Evolutionary conservation across 2,888 invertebrate genomes (phyloP), one percentile per base, ranked within the genome.

Genomic region (Dascillus cervinus): DNA sequence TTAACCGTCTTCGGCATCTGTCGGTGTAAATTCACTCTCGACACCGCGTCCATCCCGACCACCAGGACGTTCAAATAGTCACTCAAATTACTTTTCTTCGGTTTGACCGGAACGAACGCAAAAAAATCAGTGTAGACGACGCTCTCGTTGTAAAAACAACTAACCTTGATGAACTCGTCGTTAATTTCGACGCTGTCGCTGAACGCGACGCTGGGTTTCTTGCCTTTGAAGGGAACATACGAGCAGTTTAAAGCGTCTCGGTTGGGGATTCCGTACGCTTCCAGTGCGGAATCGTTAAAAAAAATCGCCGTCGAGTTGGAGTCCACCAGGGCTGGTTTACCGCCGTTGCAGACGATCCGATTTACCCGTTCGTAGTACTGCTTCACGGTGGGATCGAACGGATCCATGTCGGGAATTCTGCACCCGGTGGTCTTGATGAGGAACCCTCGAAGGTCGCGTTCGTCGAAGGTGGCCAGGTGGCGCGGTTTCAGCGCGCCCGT

Each of bases 11-110:
- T 71, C 0, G 83, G 83, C 82, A 92, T 82, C 49, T 85, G 85
- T 23, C 92, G 74, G 41, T 84, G 75, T 47, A 91, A 82, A 62
- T 90, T 90, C 40, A 88, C 66, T 46, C 90, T 73, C 0, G 92
- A 92, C 13, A 92, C 75, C 5, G 88, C 82, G 57, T 92, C 92
- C 24, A 91, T 66, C 4, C 92, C 92, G 39, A 92, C 63, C 15
- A 92, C 67, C 39, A 92, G 69, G 0, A 94, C 75, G 45, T 83
- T 89, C 8, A 17, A 17, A 17, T 17, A 4, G 17, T 17, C 17
- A 6, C 6, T 26, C 53, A 42, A 23, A 47, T 30, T 9, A 20
- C 10, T 2, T 13, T 31, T 10, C 13, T 26, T 11, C 11, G 32
- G 12, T 46, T 70, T 66, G 44, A 70, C 59, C 11, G 71, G 74